Percentiles rank a stretch among this genome's conserved stretches.
phyloP scores from a whole-genome alignment of 1,140 invertebrate genomes.

The Aphidius gifuensis region DNA sequence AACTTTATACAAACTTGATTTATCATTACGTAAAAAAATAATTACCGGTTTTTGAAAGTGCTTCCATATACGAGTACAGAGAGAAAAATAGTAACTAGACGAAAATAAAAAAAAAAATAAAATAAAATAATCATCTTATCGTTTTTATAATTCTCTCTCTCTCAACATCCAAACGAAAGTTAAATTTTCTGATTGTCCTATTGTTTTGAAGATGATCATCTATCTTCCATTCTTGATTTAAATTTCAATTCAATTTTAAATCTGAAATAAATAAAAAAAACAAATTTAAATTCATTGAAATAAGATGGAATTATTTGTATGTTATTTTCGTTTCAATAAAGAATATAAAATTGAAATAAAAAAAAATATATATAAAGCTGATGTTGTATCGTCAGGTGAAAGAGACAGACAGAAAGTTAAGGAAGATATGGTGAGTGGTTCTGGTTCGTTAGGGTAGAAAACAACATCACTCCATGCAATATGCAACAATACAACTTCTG shows the following conservation, averaged over 20 bases:
- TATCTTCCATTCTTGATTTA: constrained; percentile 9
- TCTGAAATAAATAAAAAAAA: too few species aligned
- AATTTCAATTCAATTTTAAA: too few species aligned
- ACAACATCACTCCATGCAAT: constrained; percentile 37
- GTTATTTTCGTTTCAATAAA: too few species aligned
- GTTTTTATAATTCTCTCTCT: constrained; percentile 5
- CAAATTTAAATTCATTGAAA: too few species aligned
- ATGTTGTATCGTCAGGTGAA: background rate
- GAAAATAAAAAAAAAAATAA: background rate
- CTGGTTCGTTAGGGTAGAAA: constrained; percentile 37
- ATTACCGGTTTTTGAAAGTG: constrained; percentile 10
- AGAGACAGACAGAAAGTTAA: constrained; percentile 12
- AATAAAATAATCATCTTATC: background rate
- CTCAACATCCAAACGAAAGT: constrained; percentile 6
- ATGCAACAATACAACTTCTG: constrained; percentile 32
- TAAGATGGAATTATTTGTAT: too few species aligned
- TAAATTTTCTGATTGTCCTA: constrained; percentile 24
- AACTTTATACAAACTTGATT: constrained; percentile 25
- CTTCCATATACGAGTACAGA: constrained; percentile 3
- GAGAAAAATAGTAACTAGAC: constrained; percentile 7
- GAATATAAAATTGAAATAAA: too few species aligned
- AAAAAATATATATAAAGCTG: too few species aligned
- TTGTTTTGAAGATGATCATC: constrained; percentile 21
- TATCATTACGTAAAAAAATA: constrained; percentile 24
- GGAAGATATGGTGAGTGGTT: constrained; percentile 13